These are phyloP conservation scores for Parasteatoda tepidariorum DNA, from an alignment of 1,140 invertebrate species.

Conservation along the genomic window DNA sequence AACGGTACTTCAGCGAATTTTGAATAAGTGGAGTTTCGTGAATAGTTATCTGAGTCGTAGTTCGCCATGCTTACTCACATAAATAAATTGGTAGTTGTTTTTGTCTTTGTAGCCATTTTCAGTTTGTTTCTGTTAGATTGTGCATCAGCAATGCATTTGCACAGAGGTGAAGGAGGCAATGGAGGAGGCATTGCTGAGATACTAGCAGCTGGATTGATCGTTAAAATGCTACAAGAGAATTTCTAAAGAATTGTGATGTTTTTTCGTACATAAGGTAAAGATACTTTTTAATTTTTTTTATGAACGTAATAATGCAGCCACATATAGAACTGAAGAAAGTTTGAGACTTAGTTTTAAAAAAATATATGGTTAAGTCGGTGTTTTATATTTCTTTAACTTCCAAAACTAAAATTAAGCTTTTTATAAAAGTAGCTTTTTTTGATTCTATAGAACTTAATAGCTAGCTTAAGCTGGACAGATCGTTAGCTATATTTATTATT, in stretches of 20 bases:
- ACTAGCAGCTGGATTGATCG: conserved; percentile 27
- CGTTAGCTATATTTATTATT: too few species aligned
- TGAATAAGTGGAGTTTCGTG: background rate
- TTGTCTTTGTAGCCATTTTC: background rate
- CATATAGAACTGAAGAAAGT: too few species aligned
- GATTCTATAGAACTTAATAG: too few species aligned
- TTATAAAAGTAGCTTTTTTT: too few species aligned
- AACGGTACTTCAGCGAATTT: background rate
- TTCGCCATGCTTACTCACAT: background rate
- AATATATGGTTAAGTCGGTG: too few species aligned
- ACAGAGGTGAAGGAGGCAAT: background rate
- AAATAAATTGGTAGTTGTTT: background rate
- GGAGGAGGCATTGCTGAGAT: background rate
- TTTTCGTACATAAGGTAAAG: too few species aligned
- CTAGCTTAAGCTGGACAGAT: too few species aligned
- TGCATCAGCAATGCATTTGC: conserved; percentile 7
- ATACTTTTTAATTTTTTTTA: too few species aligned
- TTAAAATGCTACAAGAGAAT: conserved; percentile 26
- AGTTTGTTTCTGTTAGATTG: background rate
- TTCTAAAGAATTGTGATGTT: background rate
- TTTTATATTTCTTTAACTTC: too few species aligned
- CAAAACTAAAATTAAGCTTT: too few species aligned
- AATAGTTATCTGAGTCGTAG: background rate
- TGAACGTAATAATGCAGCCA: too few species aligned
- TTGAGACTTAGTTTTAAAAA: too few species aligned